phyloP scores from a whole-genome alignment of 2,113 vertebrate genomes.

The Anguilla japonica region DNA sequence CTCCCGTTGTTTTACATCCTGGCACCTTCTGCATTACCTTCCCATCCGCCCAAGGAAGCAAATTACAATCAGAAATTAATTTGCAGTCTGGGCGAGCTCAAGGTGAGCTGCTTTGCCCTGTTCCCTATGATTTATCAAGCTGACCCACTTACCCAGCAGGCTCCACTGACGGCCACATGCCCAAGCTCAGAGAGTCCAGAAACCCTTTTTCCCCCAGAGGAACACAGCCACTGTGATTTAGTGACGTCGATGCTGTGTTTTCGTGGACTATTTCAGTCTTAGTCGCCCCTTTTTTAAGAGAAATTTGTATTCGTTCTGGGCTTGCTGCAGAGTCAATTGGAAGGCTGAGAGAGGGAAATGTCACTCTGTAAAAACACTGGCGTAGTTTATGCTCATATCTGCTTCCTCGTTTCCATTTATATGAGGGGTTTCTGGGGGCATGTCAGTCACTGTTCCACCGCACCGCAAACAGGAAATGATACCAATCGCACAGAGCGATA shows the following conservation, averaged over 20 bases:
- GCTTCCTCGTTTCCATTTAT: not conserved
- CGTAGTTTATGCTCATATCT: not conserved
- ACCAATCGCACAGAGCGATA: not conserved
- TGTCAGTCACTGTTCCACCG: not conserved
- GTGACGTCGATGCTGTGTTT: not conserved
- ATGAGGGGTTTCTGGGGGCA: not conserved
- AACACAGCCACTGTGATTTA: not conserved
- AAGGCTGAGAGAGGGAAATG: not conserved
- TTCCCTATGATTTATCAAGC: constrained; percentile 3
- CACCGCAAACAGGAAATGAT: not conserved
- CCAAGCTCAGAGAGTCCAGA: no score
- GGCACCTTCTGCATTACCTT: not conserved
- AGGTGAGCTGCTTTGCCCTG: not conserved
- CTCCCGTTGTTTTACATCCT: not conserved
- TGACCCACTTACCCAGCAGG: not conserved
- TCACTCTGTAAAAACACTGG: not conserved
- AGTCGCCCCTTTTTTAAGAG: not conserved
- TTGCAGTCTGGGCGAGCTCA: not conserved
- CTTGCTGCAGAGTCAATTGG: not conserved
- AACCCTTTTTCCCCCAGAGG: not conserved
- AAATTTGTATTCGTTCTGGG: not conserved
- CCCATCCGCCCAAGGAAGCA: not conserved
- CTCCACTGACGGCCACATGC: no score
- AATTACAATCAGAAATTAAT: constrained; percentile 8
- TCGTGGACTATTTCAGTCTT: not conserved